A percentile compares a stretch with the other conserved stretches of the same genome.
phyloP scores from a whole-genome alignment of 2,113 vertebrate genomes.

The Pelvicachromis taeniatus region DNA sequence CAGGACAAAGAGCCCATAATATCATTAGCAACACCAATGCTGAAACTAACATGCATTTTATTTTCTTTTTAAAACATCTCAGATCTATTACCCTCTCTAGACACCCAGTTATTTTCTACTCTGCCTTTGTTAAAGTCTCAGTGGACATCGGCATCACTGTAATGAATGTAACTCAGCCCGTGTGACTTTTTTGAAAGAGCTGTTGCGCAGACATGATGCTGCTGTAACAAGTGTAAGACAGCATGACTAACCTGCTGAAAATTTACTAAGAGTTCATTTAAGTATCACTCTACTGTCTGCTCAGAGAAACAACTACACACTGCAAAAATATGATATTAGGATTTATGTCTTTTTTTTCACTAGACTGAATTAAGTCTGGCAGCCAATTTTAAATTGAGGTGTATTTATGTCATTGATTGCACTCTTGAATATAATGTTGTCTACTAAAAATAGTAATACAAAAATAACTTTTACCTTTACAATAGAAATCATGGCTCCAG shows the following conservation, averaged over 20 bases:
- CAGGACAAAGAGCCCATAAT: not conserved
- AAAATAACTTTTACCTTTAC: slow-evolving; percentile 53
- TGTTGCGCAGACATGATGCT: not conserved
- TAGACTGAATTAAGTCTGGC: not conserved
- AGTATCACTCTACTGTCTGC: not conserved
- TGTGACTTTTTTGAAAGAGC: not conserved
- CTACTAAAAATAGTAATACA: not conserved
- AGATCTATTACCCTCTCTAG: not conserved
- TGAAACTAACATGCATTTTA: not conserved
- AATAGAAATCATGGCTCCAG: slow-evolving; percentile 58
- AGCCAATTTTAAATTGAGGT: not conserved
- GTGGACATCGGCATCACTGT: not conserved
- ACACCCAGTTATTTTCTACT: not conserved
- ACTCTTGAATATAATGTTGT: not conserved
- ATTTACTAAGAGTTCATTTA: not conserved
- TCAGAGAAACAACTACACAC: not conserved
- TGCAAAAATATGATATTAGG: not conserved
- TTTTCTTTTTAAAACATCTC: not conserved
- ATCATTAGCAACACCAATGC: not conserved
- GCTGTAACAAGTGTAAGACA: not conserved
- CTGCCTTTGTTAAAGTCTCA: not conserved
- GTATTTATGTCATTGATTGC: not conserved
- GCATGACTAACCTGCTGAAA: not conserved
- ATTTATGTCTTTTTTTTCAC: not conserved
- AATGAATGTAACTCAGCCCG: not conserved